Evolutionary conservation across 2,113 vertebrate genomes (phyloP), one percentile per base, ranked within the genome.

Genomic region (Spea multiplicata): DNA sequence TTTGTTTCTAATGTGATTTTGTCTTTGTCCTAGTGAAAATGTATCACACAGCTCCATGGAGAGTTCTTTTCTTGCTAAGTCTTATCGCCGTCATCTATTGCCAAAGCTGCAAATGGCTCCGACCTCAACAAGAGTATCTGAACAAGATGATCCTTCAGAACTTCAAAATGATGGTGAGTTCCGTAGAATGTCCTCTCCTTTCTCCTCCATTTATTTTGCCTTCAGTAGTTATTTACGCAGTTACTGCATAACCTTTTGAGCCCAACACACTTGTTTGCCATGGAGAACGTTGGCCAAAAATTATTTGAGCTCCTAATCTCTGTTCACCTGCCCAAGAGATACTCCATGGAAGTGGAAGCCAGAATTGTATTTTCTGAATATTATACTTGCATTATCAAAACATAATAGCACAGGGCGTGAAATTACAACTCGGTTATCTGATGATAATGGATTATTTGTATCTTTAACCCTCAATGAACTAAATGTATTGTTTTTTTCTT

Each of bases 141-240:
- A 67, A 7, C 66, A 67, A 67, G 44, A 8, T 13, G 44, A 67
- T 69, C 5, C 52, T 68, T 0, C 10, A 47, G 3, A 59, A 6
- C 47, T 69, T 69, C 17, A 3, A 76, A 5, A 7, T 47, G 44
- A 68, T 76, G 75, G 74, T 75, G 46, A 66, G 74, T 17, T 44
- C 4, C 14, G 3, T 2, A 3, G 4, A 62, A 9, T 4, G 5
- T 62, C 10, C 12, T 49, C 71, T n/a, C 6, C 2, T 16, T 12
- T 61, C 12, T 44, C 30, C 17, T 50, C 49, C 68, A 5, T 16
- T 5, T 6, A 44, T 48, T 6, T 17, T 5, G 30, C 5, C n/a
- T 71, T 3, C 69, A 30, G 7, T 12, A 5, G 14, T 50, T 66
- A 7, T 14, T 3, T 2, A 13, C 7, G 5, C 14, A 62, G 6